These are phyloP conservation scores for Glomeris marginata DNA, from an alignment of 2,888 invertebrate species.

Conservation along the genomic window DNA sequence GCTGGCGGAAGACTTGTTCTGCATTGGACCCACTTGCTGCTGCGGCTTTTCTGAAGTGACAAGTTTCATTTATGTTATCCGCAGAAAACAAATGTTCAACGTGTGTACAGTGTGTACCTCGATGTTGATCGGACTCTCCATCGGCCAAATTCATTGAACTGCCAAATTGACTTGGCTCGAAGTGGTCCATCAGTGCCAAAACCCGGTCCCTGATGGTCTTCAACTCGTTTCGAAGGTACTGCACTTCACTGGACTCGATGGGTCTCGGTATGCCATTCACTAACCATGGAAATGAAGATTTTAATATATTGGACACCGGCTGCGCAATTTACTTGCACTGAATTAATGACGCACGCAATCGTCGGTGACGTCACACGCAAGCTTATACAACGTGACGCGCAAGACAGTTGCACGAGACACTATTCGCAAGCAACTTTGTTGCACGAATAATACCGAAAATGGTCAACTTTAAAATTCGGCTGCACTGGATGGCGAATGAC, in stretches of 20 bases:
- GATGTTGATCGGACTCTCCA: no score
- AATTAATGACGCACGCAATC: background rate
- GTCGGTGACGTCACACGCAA: background rate
- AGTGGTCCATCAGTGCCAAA: constrained; percentile 40
- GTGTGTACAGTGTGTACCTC: constrained; percentile 1
- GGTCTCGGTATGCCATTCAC: constrained; percentile 31
- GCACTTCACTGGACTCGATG: constrained; percentile 32
- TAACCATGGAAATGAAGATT: constrained; percentile 14
- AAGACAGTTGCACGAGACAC: no score
- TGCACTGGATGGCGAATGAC: constrained; percentile 51
- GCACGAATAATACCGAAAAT: constrained; percentile 34
- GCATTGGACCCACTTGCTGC: background rate
- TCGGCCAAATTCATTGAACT: constrained; percentile 26
- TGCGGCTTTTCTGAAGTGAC: background rate
- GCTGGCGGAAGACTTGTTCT: background rate
- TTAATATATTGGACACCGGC: background rate
- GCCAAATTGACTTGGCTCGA: constrained; percentile 29
- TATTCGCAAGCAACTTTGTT: no score
- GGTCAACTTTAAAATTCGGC: constrained; percentile 46
- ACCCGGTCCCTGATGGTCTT: constrained; percentile 42
- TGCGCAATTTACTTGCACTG: background rate
- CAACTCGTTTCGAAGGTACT: constrained; percentile 36
- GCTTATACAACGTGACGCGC: background rate
- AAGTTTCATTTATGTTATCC: constrained; percentile 10
- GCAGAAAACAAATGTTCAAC: constrained; percentile 4